Conservation (phyloP, 64 coral and sea anemone species). For the Acropora yongei region DNA sequence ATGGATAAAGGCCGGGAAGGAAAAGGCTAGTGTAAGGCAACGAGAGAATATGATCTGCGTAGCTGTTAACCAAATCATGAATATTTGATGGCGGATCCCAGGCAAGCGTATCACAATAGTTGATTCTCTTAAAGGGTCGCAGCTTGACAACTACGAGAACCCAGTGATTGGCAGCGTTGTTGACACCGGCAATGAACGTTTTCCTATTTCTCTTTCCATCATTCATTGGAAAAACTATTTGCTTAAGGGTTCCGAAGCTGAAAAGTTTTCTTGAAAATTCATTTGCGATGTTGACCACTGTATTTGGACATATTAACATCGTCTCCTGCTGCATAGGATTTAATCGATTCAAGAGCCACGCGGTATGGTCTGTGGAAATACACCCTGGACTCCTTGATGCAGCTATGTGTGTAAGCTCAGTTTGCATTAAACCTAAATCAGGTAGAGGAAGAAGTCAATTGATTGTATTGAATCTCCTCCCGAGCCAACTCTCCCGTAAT, state of each 20-base stretch:
- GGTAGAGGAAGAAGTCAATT: no score
- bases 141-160: slow-evolving; percentile 35
- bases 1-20: slow-evolving; percentile 34
- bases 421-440: not conserved
- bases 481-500: no score
- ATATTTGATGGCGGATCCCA: slow-evolving; percentile 26
- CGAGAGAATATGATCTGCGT: slow-evolving; percentile 11
- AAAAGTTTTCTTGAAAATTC: slow-evolving; percentile 50
- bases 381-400: slow-evolving; percentile 16
- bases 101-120: slow-evolving; percentile 42
- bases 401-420: slow-evolving; percentile 36
- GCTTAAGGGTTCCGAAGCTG: slow-evolving; percentile 19
- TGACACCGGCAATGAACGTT: not conserved
- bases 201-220: slow-evolving; percentile 33
- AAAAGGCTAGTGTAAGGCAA: slow-evolving; percentile 7
- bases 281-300: slow-evolving; percentile 14
- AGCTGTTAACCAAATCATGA: slow-evolving; percentile 25
- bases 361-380: slow-evolving; percentile 25
- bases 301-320: slow-evolving; percentile 14
- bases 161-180: slow-evolving; percentile 34
- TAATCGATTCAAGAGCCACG: slow-evolving; percentile 37
- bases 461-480: no score
- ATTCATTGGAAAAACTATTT: slow-evolving; percentile 13
- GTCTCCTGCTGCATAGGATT: slow-evolving; percentile 46
- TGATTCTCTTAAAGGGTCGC: slow-evolving; percentile 5